Percentiles rank a stretch among this genome's conserved stretches.
These are phyloP conservation scores for Noctua comes DNA, from an alignment of 2,888 invertebrate genomes.

Conservation along the genomic window DNA sequence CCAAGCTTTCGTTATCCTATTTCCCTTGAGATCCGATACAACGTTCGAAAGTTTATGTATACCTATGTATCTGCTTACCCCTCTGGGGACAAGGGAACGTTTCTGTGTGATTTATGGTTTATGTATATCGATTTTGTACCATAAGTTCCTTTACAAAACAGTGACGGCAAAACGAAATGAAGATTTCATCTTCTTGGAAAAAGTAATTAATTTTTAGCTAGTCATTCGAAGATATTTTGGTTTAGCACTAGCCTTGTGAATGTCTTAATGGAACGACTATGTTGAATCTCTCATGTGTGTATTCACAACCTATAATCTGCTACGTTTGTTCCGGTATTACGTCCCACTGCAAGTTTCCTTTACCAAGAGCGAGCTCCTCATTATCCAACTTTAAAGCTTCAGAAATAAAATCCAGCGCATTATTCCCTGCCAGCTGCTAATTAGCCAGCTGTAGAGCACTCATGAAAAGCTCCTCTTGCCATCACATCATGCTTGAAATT, in stretches of 20 bases:
- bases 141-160: not conserved
- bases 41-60: not conserved
- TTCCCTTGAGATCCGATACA: not conserved
- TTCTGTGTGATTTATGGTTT: conserved; percentile 8
- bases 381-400: not conserved
- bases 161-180: not conserved
- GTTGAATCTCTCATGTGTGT: not conserved
- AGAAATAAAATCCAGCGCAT: not conserved
- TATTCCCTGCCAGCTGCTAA: conserved; percentile 2
- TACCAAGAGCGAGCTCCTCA: not conserved
- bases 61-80: not conserved
- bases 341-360: not conserved
- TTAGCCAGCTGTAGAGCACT: conserved; percentile 13
- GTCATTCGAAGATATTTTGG: not conserved
- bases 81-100: conserved; percentile 6
- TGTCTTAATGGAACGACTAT: not conserved
- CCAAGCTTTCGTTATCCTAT: not conserved
- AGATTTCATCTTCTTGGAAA: not conserved
- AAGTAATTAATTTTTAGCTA: not conserved
- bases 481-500: conserved; percentile 35
- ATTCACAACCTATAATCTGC: not conserved
- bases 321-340: not conserved
- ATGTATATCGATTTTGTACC: conserved; percentile 8
- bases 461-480: not conserved
- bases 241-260: no score